Base-by-base conservation (phyloP, 2,113 vertebrate genomes). In the Centrocercus urophasianus region DNA sequence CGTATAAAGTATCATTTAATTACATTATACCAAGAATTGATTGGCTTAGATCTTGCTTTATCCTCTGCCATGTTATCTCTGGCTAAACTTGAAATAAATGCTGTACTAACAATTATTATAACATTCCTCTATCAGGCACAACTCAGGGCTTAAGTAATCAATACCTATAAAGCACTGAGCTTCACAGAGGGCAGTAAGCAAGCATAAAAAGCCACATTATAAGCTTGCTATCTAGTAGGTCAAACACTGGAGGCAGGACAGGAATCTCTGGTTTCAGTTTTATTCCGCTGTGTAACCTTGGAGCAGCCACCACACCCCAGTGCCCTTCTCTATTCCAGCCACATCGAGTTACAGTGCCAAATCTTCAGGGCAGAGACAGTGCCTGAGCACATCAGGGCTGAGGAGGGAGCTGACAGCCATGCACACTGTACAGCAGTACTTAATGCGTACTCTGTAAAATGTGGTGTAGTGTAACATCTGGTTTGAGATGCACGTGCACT, bases 1-100 rank as follows among this genome's bases (percentile, higher is more conserved):
- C 43, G 67, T 42, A 93, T 82, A 87, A 88, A 88, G 34, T 30
- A 45, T 86, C 47, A 74, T 57, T 95, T 87, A 83, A 77, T 83
- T 80, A 83, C 56, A 57, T 64, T 64, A 59, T 36, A 87, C 6
- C 13, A 69, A 81, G 34, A 89, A 50, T 0, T 42, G 24, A 67
- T 43, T 30, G 27, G 30, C 48, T 71, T 59, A 90, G 60, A 83
- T 66, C 30, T 75, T 85, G 34, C 34, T 91, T 87, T 70, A 86
- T 30, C 67, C 40, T 95, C 92, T 95, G 52, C 36, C 83, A 18
- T 27, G 13, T 38, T 74, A 67, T 72, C 69, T 76, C 59, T 70
- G 32, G 36, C 72, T 70, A 65, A 15, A 54, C 71, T 64, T 66
- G 13, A 87, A 93, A 50, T 60, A n/a, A 56, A 77, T 78, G 63